Evolutionary conservation across 2,888 invertebrate species (phyloP), one percentile per base, ranked within the genome.

Genomic region (Venustoraphidia nigricollis): DNA sequence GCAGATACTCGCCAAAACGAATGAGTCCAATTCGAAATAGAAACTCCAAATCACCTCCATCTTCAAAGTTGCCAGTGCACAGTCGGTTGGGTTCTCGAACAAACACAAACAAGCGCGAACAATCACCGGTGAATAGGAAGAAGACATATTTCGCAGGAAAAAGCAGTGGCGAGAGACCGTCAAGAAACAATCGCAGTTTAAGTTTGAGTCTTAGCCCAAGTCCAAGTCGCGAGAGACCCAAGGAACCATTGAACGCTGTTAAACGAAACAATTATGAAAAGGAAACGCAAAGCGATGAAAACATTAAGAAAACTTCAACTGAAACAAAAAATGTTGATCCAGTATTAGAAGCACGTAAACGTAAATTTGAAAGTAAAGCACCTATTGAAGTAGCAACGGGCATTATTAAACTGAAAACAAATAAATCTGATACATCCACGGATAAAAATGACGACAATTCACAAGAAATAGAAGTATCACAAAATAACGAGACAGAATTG

Each of bases 361-460:
- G 61, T 39, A 75, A 75, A 55, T 75, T 75, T 57, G 72, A 75
- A 58, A 62, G 64, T 6, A 67, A 65, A 34, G 58, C 55, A 40
- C 68, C 67, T 50, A 66, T 72, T 35, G 67, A 67, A 52, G 62
- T 65, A 11, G 60, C 66, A 37, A 67, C 66, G 53, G 71, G 70
- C 2, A 70, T 73, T 51, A 73, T 74, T 45, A 64, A 71, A 39
- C 65, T 75, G 38, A 66, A 65, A 50, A 51, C 64, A 47, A 57
- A 46, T 17, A 61, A 59, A 40, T 60, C 57, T 36, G 57, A 58
- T 1, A 50, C 50, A 3, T 36, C 53, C 9, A 57, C 10, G 36
- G 58, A 53, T 4, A 49, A 49, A 36, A 54, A 53, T 34, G 14
- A 35, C 2, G 37, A 49, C 27, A 35, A 36, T 27, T 13, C 13